Evolutionary conservation across 1,140 invertebrate species (phyloP).

Genomic region (Nylanderia fulva): DNA sequence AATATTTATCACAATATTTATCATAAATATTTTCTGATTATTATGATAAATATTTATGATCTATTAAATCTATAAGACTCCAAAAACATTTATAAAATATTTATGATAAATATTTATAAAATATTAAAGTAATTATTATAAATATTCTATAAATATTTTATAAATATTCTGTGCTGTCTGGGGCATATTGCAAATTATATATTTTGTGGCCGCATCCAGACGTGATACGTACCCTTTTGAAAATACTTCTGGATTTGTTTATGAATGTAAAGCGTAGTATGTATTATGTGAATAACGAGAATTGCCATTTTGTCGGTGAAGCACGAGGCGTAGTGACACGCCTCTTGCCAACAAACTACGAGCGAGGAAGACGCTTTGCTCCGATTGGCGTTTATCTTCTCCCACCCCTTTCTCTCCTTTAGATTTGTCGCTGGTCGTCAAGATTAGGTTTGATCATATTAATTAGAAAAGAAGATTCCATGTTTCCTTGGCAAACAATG

Average conservation of each 20-base stretch:
- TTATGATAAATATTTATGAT: too few relatives aligned
- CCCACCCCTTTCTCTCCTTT: neutral
- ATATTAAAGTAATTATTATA: too few relatives aligned
- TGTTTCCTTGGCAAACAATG: neutral
- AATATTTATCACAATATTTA: too few relatives aligned
- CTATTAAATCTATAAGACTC: too few relatives aligned
- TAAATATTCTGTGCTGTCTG: too few relatives aligned
- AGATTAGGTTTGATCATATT: constrained; percentile 46
- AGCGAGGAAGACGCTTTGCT: constrained; percentile 29
- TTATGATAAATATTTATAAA: too few relatives aligned
- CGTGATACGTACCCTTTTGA: neutral
- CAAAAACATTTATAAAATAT: too few relatives aligned
- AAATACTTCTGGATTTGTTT: neutral
- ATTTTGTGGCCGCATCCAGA: neutral
- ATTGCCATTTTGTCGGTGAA: constrained; percentile 58
- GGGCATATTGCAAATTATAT: too few relatives aligned
- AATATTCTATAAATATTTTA: too few relatives aligned
- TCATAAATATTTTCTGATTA: too few relatives aligned
- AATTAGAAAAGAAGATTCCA: constrained; percentile 14
- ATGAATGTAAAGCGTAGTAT: neutral
- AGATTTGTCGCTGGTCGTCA: neutral
- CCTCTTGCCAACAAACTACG: constrained; percentile 28
- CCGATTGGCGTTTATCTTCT: constrained; percentile 48
- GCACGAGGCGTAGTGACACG: constrained; percentile 55
- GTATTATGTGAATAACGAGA: constrained; percentile 20